Base-by-base conservation (phyloP, 2,888 invertebrate genomes). In the Mesoligia furuncula region DNA sequence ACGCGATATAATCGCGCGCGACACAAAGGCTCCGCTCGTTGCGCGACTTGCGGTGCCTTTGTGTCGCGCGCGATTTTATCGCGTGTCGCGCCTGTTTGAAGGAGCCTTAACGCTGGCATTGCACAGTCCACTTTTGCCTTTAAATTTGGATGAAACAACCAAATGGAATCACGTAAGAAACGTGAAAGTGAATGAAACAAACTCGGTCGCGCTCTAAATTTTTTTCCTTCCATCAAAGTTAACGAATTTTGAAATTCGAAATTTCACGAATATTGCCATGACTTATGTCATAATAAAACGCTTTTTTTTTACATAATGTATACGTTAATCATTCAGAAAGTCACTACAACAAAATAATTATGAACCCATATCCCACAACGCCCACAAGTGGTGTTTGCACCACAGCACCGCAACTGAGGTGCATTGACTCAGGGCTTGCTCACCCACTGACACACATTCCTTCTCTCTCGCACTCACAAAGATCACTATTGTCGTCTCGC, bases 371-470 rank as follows among this genome's bases (percentile, higher is more conserved):
- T 77, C 76, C 80, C 73, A 36, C 36, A 36, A 36, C 36, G 36
- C 36, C 36, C 42, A 81, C 75, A 77, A 84, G 76, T 80, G 65
- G 81, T 82, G 76, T 85, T 86, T 81, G 69, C 78, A 79, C 79
- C 71, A 77, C 78, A 76, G 42, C 71, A 66, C 69, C 75, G 79
- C 78, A 83, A 83, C 65, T 77, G 88, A 92, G 93, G 95, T 94
- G 93, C 95, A 92, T 93, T 93, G 94, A 95, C 95, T 91, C 91
- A 90, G 90, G 91, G 90, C 91, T 89, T 84, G 88, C 88, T 94
- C 92, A 94, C 95, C 95, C 92, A 96, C 94, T 96, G 93, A 96
- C 96, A 96, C 91, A 95, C 90, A 92, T 95, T 89, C 75, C 81
- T 45, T 91, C 93, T 90, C 90, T 90, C 88, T 93, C 93, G 69